These are phyloP conservation scores for Patella caerulea DNA, from an alignment of 2,888 invertebrate genomes.

Conservation along the genomic window DNA sequence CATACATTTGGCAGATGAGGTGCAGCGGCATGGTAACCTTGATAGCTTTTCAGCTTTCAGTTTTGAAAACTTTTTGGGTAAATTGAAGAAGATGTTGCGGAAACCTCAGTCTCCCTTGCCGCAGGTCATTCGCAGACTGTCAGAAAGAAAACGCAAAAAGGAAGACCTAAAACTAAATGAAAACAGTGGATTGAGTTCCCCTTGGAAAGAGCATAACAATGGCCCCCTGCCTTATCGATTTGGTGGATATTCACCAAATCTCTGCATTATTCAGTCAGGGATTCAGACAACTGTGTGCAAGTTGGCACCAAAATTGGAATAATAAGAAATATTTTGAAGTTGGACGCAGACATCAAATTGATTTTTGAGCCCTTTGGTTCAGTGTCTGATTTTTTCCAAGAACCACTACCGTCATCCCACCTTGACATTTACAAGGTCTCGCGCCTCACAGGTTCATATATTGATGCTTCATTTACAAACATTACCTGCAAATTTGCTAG, in stretches of 20 bases:
- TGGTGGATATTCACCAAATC: not conserved
- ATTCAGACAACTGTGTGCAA: not conserved
- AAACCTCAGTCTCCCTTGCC: not conserved
- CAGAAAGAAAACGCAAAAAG: not conserved
- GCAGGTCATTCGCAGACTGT: not conserved
- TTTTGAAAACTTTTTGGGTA: not conserved
- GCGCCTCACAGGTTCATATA: not conserved
- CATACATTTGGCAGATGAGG: conserved; percentile 17
- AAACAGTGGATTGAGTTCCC: not conserved
- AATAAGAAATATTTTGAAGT: not conserved
- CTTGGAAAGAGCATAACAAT: not conserved
- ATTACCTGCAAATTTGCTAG: not conserved
- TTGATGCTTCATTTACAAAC: not conserved
- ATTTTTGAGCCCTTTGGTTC: not conserved
- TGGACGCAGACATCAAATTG: not conserved
- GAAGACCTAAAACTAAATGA: not conserved
- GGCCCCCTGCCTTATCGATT: not conserved
- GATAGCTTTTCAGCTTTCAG: not conserved
- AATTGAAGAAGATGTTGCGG: not conserved
- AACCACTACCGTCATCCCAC: no score
- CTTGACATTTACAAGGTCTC: no score
- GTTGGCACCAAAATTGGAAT: not conserved
- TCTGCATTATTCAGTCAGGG: not conserved
- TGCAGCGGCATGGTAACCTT: not conserved
- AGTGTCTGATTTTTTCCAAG: not conserved